Evolutionary conservation across 1,140 invertebrate genomes (phyloP).

Genomic region (Adoxophyes honmai): DNA sequence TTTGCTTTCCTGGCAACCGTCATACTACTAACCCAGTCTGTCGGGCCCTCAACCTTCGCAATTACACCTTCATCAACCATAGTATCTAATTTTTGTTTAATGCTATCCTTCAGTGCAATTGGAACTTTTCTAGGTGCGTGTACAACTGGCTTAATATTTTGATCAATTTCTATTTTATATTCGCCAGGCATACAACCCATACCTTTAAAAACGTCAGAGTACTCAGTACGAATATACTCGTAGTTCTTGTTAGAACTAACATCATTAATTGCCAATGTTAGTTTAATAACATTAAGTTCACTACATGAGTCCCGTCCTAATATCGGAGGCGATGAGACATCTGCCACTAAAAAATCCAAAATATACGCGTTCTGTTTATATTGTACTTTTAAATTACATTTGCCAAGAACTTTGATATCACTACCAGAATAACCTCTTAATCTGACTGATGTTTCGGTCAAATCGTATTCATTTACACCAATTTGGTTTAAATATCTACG

Average conservation of each 20-base stretch:
- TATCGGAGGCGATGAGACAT: constrained; percentile 9
- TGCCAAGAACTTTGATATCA: constrained; percentile 9
- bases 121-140: constrained; percentile 16
- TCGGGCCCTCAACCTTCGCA: constrained; percentile 30
- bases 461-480: not conserved
- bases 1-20: constrained; percentile 65
- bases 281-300: constrained; percentile 12
- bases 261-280: not conserved
- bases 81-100: constrained; percentile 9
- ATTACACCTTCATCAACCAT: constrained; percentile 7
- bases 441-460: not conserved
- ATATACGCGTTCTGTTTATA: constrained; percentile 7
- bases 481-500: not conserved
- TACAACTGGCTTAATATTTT: constrained; percentile 7
- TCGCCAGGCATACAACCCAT: constrained; percentile 13
- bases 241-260: not conserved
- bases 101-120: constrained; percentile 5
- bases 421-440: constrained; percentile 10
- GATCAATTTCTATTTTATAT: constrained; percentile 16
- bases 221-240: not conserved
- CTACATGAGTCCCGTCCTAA: constrained; percentile 8
- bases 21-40: constrained; percentile 68
- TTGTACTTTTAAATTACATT: constrained; percentile 13
- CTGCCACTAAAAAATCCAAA: constrained; percentile 12
- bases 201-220: constrained; percentile 12